These are phyloP conservation scores for Belonocnema kinseyi DNA, from an alignment of 1,140 invertebrate genomes.

Conservation along the genomic window DNA sequence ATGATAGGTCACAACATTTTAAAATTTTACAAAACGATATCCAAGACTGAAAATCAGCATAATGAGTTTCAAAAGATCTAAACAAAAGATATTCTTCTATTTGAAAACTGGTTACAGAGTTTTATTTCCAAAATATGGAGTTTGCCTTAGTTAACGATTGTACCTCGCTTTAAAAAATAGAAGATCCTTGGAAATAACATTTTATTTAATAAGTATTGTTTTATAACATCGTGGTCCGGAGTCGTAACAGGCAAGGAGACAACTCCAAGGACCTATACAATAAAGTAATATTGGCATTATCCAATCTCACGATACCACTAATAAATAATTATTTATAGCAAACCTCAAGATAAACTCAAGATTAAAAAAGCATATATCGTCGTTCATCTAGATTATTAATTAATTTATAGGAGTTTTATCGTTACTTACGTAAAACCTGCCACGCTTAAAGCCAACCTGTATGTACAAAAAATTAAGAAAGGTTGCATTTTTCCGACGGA, in stretches of 20 bases:
- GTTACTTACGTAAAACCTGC: not conserved
- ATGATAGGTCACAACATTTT: slow-evolving; percentile 11
- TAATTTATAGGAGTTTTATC: slow-evolving; percentile 22
- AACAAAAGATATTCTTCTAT: not conserved
- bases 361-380: slow-evolving; percentile 16
- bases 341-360: not conserved
- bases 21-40: not conserved
- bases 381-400: slow-evolving; percentile 19
- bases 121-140: not conserved
- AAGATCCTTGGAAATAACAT: not conserved
- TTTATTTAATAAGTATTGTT: not conserved
- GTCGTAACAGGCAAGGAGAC: slow-evolving; percentile 13
- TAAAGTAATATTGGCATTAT: slow-evolving; percentile 10
- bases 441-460: not conserved
- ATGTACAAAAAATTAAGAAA: not conserved
- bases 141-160: not conserved
- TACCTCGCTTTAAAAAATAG: not conserved
- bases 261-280: slow-evolving; percentile 1
- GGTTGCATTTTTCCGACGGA: too few relatives aligned
- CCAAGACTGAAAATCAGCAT: not conserved
- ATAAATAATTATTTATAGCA: slow-evolving; percentile 12
- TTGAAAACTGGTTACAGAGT: not conserved
- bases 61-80: not conserved
- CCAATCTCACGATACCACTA: slow-evolving; percentile 22
- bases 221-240: slow-evolving; percentile 6